Evolutionary conservation across 2,113 vertebrate species (phyloP), one percentile per base, ranked within the genome.

Genomic region (Sinocyclocheilus anshuiensis): DNA sequence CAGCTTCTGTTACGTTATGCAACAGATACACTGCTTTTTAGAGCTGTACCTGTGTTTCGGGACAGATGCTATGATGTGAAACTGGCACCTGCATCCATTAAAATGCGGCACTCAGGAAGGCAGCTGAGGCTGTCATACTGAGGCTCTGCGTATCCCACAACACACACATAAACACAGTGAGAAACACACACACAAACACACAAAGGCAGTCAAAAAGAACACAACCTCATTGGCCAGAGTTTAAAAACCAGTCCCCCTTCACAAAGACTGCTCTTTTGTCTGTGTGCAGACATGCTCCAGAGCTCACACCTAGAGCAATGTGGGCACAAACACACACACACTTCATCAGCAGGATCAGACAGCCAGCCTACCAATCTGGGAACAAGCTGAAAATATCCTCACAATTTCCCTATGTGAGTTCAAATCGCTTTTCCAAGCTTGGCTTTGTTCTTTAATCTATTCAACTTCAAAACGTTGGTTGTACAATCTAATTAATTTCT

Each of bases 81-180:
- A 84, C 67, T 85, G 87, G 84, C 89, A 90, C 84, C 84, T 84
- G 87, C 15, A 57, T 20, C 80, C 85, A 90, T 90, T 91, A 90
- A 89, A 90, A 89, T 82, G 71, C 24, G 57, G 86, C 81, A 65
- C 71, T 65, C 86, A 67, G 83, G 77, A 90, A 53, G 84, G 13
- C 20, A 24, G 42, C 77, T 81, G 75, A 67, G 61, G 29, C 59
- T 77, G 13, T 48, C 74, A 76, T 24, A 24, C 42, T 81, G 77
- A 59, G 36, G n/a, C 15, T 57, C 45, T 57, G 12, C 0, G 4
- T 36, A 39, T 55, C 22, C 29, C 69, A 81, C 42, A 84, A 76
- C 42, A 76, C 36, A 45, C 71, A 72, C 18, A 42, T 10, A 72
- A 36, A 42, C 36, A 74, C 57, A 61, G 57, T 10, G 22, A 65